Base-by-base conservation (phyloP, 2,888 invertebrate species). In the Dione juno region DNA sequence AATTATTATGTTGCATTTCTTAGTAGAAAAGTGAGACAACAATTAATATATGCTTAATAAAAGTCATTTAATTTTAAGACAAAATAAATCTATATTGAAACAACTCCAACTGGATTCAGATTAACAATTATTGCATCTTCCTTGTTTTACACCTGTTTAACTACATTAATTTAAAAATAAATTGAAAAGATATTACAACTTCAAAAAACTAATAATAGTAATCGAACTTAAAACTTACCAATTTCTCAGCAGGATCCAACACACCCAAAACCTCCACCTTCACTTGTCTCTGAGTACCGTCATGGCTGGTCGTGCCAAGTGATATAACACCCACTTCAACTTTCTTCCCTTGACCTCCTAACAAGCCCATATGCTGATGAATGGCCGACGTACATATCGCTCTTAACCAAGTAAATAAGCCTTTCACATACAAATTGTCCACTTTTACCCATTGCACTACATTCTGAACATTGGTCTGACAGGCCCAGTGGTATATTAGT, bases 181-280 rank as follows among this genome's bases (percentile, higher is more conserved):
- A 28, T 28, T n/a, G n/a, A 28, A 28, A 28, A 28, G 5, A 28
- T 28, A 28, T 28, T 28, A 28, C n/a, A n/a, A n/a, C 5, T 28
- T 28, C 28, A 2, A 28, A 5, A 28, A 28, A 28, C 28, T 28
- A 28, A 28, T 28, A 53, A 11, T 1, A 16, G 11, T 28, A 35
- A 54, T n/a, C 1, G 0, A 50, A 28, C 1, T 13, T 9, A 21
- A 37, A 19, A 81, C 86, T 86, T 67, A 93, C 95, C 73, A 95
- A 88, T 86, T 96, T 96, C 28, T 96, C 95, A 6, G 94, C 92
- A 7, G 95, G 94, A 87, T 98, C 97, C 73, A 97, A 88, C 2
- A 97, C 96, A 0, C 98, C 98, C 58, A 98, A 90, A 8, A 98
- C 97, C 87, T 98, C 97, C 0, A 98, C 97, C 85, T 97, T 97